Base-by-base conservation (phyloP, 2,113 vertebrate genomes). In the Plecotus auritus region DNA sequence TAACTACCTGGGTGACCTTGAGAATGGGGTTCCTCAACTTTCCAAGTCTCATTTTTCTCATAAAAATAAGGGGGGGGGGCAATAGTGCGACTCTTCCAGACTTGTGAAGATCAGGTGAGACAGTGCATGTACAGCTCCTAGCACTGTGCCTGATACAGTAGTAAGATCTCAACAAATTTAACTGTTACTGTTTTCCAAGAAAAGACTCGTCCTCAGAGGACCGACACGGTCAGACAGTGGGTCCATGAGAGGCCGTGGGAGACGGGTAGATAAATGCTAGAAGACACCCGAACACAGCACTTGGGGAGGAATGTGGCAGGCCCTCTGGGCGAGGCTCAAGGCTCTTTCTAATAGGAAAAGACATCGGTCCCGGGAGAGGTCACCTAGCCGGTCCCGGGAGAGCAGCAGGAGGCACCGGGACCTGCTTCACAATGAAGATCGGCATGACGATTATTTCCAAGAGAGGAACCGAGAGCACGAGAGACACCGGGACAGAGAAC, bases 391-490 rank as follows among this genome's bases (percentile, higher is more conserved):
- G 88, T 98, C 99, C 81, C 98, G 98, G 0, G 98, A 99, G 28
- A 98, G 98, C 97, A 98, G 98, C 97, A 98, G 99, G 88, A 96
- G 99, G 89, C 99, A 99, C 97, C 98, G 98, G 93, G 99, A 99
- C 13, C 91, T 98, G 89, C 98, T 98, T 64, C 98, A 98, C 94
- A 96, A 97, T 0, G 98, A 99, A 28, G 99, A 99, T 47, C 98
- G 98, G n/a, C 98, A 99, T 26, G 99, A 99, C 67, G 99, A 99
- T 9, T 99, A 99, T 84, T 99, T 99, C 97, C 98, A 97, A 51
- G 99, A 99, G 77, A 96, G 99, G 47, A 98, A 97, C 97, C 98
- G 99, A 83, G 99, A 99, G 85, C 98, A 98, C 0, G 98, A 98
- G 93, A 86, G 98, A 40, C 98, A 98, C 81, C 98, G 98, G 96